Percentiles rank a stretch among this genome's conserved stretches.
Conservation (phyloP, 2,113 vertebrate species). For the Microtus oregoni region DNA sequence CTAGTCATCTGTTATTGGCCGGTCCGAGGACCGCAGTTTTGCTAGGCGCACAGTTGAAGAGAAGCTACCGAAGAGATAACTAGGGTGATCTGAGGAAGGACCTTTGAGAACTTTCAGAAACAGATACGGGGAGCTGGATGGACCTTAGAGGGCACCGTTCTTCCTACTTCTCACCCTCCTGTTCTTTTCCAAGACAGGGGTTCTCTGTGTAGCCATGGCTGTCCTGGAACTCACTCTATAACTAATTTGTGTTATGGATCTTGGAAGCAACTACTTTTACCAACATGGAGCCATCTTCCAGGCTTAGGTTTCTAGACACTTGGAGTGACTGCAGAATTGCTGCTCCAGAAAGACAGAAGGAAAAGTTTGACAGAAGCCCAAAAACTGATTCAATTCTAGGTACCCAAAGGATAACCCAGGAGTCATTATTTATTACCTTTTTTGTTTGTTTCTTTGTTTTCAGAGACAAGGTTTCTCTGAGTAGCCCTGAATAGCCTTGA, state of each 20-base stretch:
- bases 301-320: not conserved
- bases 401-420: not conserved
- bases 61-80: not conserved
- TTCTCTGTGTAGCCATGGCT: not conserved
- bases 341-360: not conserved
- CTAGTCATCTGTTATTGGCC: not conserved
- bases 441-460: too few species aligned
- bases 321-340: not conserved
- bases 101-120: not conserved
- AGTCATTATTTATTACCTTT: not conserved
- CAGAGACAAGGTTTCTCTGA: not conserved
- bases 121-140: not conserved
- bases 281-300: not conserved
- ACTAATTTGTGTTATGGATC: not conserved
- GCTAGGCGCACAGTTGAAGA: not conserved
- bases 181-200: not conserved
- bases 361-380: not conserved
- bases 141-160: not conserved
- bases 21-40: not conserved
- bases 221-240: not conserved
- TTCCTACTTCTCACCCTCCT: too few species aligned
- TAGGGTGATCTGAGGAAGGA: not conserved
- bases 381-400: not conserved
- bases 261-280: not conserved
- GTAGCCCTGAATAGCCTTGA: not conserved